A percentile compares a stretch with the other conserved stretches of the same genome.
phyloP scores from a whole-genome alignment of 2,888 invertebrate genomes.

The Microplitis manilae region DNA sequence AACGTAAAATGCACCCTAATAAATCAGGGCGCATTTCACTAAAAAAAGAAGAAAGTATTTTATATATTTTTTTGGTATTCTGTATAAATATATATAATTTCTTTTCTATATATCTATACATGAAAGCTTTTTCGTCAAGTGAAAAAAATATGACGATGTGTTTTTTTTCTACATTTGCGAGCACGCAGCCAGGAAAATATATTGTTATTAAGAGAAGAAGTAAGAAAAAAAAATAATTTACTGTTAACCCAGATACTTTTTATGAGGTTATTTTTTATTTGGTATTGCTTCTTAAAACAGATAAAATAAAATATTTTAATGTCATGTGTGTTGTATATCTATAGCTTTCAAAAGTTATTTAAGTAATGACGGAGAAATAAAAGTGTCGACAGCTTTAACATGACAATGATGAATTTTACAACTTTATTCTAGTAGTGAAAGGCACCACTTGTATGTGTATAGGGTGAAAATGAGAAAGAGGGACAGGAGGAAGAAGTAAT shows the following conservation, averaged over 20 bases:
- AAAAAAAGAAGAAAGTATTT: not conserved
- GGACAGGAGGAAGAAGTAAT: not conserved
- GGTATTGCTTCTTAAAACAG: not conserved
- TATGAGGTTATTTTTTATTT: not conserved
- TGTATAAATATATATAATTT: not conserved
- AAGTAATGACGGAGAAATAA: constrained; percentile 19
- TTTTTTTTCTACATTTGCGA: not conserved
- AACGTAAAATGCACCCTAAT: not conserved
- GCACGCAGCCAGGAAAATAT: not conserved
- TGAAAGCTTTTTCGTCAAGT: not conserved
- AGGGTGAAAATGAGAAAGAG: not conserved
- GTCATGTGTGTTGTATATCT: not conserved
- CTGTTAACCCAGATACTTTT: not conserved
- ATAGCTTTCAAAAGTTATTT: not conserved
- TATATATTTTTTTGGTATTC: not conserved
- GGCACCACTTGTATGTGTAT: not conserved
- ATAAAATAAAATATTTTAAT: not conserved
- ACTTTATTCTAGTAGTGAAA: constrained; percentile 17
- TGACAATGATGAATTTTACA: constrained; percentile 17
- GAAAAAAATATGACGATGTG: not conserved
- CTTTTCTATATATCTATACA: not conserved
- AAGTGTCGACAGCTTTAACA: constrained; percentile 13
- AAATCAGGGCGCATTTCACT: not conserved
- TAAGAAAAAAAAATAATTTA: not conserved
- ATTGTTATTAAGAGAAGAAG: not conserved